A percentile compares a stretch with the other conserved stretches of the same genome.
These are phyloP conservation scores for Garra rufa DNA, from an alignment of 2,113 vertebrate species.

Conservation along the genomic window DNA sequence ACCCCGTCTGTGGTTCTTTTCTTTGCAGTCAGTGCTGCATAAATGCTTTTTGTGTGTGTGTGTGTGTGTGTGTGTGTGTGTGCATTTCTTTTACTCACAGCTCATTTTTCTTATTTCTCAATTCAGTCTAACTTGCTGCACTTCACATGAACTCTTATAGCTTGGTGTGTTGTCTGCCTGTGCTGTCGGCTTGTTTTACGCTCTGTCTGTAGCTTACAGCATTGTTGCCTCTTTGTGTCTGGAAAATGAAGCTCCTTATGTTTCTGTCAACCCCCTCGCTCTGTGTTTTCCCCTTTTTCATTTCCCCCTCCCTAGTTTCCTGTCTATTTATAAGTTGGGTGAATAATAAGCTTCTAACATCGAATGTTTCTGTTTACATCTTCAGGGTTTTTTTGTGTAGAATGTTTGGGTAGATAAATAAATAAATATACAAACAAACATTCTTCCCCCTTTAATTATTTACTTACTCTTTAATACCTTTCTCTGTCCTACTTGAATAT, in stretches of 20 bases:
- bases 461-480: neutral
- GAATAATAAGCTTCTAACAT: neutral
- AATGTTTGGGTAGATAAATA: neutral
- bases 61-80: neutral
- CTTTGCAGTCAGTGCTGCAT: neutral
- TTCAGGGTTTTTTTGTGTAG: neutral
- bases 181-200: slow-evolving; percentile 30
- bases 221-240: slow-evolving; percentile 24
- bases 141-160: slow-evolving; percentile 28
- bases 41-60: neutral
- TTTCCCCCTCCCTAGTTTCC: neutral
- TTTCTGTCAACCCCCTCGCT: slow-evolving; percentile 8
- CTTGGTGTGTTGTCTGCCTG: neutral
- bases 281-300: slow-evolving; percentile 23
- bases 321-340: neutral
- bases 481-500: neutral
- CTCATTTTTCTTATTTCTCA: neutral
- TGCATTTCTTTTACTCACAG: neutral
- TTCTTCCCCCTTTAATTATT: neutral
- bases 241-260: slow-evolving; percentile 7
- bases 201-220: slow-evolving; percentile 46
- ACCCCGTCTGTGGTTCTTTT: neutral
- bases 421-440: neutral
- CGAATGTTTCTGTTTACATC: neutral
- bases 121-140: slow-evolving; percentile 23